Base-by-base conservation (phyloP, 1,140 invertebrate species). In the Diorhabda sublineata region DNA sequence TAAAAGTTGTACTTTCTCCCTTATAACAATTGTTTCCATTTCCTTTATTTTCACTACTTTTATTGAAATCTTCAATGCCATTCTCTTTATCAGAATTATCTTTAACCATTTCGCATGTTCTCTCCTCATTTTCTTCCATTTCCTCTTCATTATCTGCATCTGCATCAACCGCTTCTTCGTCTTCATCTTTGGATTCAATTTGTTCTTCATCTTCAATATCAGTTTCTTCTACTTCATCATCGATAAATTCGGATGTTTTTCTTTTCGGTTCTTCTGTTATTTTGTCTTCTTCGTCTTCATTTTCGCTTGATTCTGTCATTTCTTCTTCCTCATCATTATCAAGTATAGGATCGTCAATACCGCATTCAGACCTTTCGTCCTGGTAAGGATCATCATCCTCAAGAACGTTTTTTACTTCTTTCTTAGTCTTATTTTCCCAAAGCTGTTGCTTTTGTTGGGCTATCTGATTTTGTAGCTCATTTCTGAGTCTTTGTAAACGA, bases 401-500 rank as follows among this genome's bases (percentile, higher is more conserved):
- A 6, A 43, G 66, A 45, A 8, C 47, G 47, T 52, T 52, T 52
- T 3, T 80, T 68, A 75, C 75, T 75, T 84, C 82, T 61, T 82
- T 79, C 67, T 81, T 78, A 44, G 83, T 67, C 71, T 86, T 85
- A 72, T 88, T 85, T 71, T 86, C 84, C 87, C 89, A 89, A 76
- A 90, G 84, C 66, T 88, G 80, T 42, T 84, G 83, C 61, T 88
- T 81, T 71, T 86, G 86, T 57, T 83, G 80, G 2, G 83, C 83
- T 74, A 92, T 91, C 82, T 87, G 81, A 11, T 85, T 79, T 75
- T 88, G 85, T 5, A 92, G 80, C 72, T 86, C 84, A 71, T 87
- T 84, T 77, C 85, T 87, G 52, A 92, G 79, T 71, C 85, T 85
- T 52, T 83, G 75, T 62, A 88, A 81, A 76, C 47, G 6, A n/a